Evolutionary conservation across 2,113 vertebrate genomes (phyloP), one percentile per base, ranked within the genome.

Genomic region (Hiodon alosoides): DNA sequence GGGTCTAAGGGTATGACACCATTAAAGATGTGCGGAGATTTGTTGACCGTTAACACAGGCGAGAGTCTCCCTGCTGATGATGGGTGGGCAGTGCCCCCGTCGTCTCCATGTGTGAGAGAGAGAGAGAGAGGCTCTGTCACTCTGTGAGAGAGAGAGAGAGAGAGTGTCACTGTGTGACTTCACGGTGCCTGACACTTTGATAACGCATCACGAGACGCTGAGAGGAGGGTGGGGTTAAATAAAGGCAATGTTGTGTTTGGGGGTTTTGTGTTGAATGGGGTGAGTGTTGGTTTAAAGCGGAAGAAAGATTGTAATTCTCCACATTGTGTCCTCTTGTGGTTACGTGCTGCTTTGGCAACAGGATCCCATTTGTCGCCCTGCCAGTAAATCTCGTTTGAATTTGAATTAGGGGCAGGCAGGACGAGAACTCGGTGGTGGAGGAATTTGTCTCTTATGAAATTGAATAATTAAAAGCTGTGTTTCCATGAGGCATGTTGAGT

Each of bases 101-200:
- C 31, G 31, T 31, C 31, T 31, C 31, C 31, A 31, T 31, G 31
- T 31, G 31, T 31, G 31, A 31, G 31, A 31, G 31, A 31, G 31
- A 31, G 31, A 31, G 31, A 31, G 31, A 31, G 31, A 31, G 31
- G 31, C 31, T 31, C 31, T 31, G 31, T 31, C 31, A 31, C 31
- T 31, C 31, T 31, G n/a, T n/a, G n/a, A n/a, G n/a, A n/a, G n/a
- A n/a, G n/a, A 46, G 54, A 58, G 53, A 31, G 46, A 9, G 48
- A 51, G 57, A 52, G 57, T 62, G 67, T 76, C 74, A 69, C 47
- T 57, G 67, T 76, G 58, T 76, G 67, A 70, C 57, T 7, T 11
- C 67, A 11, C 48, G 57, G 67, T 69, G 74, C 67, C 67, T 76
- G 74, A 76, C 55, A 76, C 57, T 48, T 48, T 14, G 67, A 70